Evolutionary conservation across 2,113 vertebrate species (phyloP).

Genomic region (Galbula dea): DNA sequence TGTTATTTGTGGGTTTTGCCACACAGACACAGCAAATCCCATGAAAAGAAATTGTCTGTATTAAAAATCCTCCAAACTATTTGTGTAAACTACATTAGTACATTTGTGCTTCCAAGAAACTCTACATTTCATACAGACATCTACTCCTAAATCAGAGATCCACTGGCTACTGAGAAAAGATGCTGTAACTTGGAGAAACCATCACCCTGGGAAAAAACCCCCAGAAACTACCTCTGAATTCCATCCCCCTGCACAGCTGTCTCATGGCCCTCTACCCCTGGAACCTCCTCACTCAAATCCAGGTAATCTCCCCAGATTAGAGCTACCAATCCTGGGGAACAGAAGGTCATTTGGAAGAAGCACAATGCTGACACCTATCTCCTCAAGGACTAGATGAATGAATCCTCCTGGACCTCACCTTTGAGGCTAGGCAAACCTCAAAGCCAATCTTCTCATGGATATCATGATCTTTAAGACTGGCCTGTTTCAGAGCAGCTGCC

Average conservation of each 20-base stretch:
- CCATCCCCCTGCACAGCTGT: neutral
- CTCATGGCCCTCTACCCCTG: neutral
- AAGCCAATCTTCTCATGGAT: neutral
- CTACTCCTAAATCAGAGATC: neutral
- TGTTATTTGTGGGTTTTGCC: neutral
- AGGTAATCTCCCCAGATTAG: neutral
- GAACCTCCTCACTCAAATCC: neutral
- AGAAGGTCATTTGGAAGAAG: neutral
- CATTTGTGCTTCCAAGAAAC: neutral
- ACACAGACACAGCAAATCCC: neutral
- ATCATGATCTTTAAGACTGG: neutral
- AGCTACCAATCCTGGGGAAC: neutral
- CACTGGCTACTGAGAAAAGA: neutral
- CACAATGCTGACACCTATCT: neutral
- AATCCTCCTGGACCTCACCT: neutral
- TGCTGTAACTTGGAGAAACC: neutral
- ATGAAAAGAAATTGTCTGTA: neutral
- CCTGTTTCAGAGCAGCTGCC: neutral
- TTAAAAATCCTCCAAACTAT: neutral
- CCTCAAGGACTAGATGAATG: neutral
- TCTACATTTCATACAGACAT: neutral
- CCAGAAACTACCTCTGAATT: neutral
- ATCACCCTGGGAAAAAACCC: too few relatives aligned
- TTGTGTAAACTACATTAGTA: neutral
- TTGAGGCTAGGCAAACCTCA: neutral